Base-by-base conservation (phyloP, 2,113 vertebrate species). In the Pelobates fuscus region DNA sequence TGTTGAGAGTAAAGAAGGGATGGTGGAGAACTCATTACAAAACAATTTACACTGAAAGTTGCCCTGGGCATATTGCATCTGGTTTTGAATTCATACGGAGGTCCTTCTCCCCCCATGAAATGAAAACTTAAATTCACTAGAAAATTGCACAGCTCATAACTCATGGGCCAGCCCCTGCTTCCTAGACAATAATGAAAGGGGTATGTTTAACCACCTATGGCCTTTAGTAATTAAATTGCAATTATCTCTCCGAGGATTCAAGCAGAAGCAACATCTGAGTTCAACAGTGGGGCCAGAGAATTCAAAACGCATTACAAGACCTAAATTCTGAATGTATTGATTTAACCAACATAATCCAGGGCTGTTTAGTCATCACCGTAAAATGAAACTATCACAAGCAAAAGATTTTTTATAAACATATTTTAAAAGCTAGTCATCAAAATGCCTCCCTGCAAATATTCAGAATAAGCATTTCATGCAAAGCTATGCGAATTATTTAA, bases 141-240 rank as follows among this genome's bases (percentile, higher is more conserved):
- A 49, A 49, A 49, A 49, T 49, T 3, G 44, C 44, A 49, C 44
- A 49, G 44, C 44, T 49, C 44, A 17, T 49, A 49, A 49, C 44
- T 49, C 44, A 49, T 5, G 12, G 44, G 12, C 12, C 44, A 17
- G 44, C 44, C 14, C 44, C 44, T 49, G 44, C 44, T 14, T 49
- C 44, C 44, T 49, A 17, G 44, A 49, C 44, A 49, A 18, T 49
- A 49, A 49, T 49, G 44, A 49, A 17, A 49, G 44, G 44, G 44
- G 44, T 20, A n/a, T 20, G 20, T 32, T 7, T 25, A 69, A 69
- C 21, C 49, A 37, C 52, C 20, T 69, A 37, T 57, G 29, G 3
- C 27, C 29, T 37, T 37, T 18, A 14, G 67, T 68, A 55, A 57
- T 23, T 57, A 69, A 69, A 55, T 17, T 37, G n/a, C 32, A 37